Evolutionary conservation across 2,888 invertebrate species (phyloP).

Genomic region (Parapristionchus giblindavisi): DNA sequence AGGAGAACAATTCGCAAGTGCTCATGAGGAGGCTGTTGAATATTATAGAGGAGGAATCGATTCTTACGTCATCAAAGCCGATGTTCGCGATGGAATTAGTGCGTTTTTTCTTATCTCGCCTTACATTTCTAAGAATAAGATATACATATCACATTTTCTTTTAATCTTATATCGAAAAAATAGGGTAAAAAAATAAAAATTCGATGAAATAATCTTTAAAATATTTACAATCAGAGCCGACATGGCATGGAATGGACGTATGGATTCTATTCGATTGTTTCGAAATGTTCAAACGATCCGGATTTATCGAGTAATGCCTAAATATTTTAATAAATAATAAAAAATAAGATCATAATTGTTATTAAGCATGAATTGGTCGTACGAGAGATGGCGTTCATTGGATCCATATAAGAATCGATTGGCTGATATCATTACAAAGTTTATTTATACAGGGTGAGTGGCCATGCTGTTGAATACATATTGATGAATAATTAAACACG

Average conservation of each 20-base stretch:
- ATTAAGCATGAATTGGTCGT: background rate
- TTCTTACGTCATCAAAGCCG: background rate
- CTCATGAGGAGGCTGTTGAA: slow-evolving; percentile 1
- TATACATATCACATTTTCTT: too few relatives aligned
- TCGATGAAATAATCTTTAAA: too few relatives aligned
- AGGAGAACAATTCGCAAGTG: slow-evolving; percentile 2
- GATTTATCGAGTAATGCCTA: background rate
- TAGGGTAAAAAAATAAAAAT: too few relatives aligned
- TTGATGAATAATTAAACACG: background rate
- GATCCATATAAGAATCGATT: background rate
- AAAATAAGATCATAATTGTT: background rate
- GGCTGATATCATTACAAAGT: slow-evolving; percentile 2
- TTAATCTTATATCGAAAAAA: too few relatives aligned
- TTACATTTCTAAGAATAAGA: too few relatives aligned
- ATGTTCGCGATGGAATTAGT: slow-evolving; percentile 6
- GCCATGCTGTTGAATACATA: too few relatives aligned
- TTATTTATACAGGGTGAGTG: background rate
- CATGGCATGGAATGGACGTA: slow-evolving; percentile 21
- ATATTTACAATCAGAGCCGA: slow-evolving; percentile 19
- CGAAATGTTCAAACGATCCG: background rate
- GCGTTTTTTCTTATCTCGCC: too few relatives aligned
- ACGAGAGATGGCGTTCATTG: background rate
- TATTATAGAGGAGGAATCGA: background rate
- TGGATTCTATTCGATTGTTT: slow-evolving; percentile 33
- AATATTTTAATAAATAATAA: too few relatives aligned